Conservation (phyloP, 2,888 invertebrate genomes). For the Erannis defoliaria region DNA sequence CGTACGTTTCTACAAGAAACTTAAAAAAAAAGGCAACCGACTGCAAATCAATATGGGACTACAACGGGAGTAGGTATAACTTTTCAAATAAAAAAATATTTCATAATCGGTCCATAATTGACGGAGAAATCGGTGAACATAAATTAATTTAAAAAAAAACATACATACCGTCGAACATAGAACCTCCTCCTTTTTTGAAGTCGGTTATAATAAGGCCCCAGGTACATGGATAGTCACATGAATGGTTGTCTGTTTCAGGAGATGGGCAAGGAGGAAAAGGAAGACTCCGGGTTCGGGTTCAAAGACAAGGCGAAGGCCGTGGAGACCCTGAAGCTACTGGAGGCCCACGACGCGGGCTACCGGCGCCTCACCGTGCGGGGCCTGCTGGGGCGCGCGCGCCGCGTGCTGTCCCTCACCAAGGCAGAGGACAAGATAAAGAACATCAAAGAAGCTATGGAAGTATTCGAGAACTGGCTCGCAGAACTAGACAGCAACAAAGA, state of each 20-base stretch:
- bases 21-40: no score
- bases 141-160: no score
- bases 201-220: no score
- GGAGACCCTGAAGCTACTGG: constrained; percentile 88
- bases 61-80: no score
- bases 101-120: no score
- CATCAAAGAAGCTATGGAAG: constrained; percentile 89
- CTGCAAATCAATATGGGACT: no score
- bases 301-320: constrained; percentile 90
- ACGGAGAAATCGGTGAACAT: no score
- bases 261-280: constrained; percentile 60
- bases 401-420: constrained; percentile 86
- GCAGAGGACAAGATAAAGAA: constrained; percentile 90
- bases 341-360: constrained; percentile 89
- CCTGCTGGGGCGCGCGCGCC: constrained; percentile 69
- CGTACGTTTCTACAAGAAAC: no score
- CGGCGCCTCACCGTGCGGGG: constrained; percentile 88
- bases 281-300: constrained; percentile 90
- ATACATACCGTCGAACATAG: no score
- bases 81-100: no score
- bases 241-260: neutral
- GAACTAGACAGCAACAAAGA: constrained; percentile 77
- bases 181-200: no score
- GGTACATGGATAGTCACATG: no score
- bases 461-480: constrained; percentile 89